Evolutionary conservation across 2,888 invertebrate species (phyloP).

Genomic region (Acleris emargana): DNA sequence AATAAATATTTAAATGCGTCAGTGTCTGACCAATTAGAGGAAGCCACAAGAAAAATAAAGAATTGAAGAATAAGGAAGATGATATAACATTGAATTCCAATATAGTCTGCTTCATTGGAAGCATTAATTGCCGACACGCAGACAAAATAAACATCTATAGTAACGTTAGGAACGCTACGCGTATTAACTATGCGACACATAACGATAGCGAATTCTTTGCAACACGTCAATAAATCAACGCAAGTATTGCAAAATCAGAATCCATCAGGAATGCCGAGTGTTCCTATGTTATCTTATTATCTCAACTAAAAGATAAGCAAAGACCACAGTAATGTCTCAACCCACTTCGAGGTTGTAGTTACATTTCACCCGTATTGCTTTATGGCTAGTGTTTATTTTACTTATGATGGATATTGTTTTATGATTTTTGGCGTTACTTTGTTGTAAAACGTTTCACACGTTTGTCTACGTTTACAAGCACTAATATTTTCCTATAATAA

Average conservation of each 20-base stretch:
- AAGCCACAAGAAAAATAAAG: too few species aligned
- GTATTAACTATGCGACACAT: background rate
- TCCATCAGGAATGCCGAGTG: conserved; percentile 18
- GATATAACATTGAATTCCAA: too few species aligned
- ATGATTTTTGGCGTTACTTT: background rate
- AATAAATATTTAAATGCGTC: too few species aligned
- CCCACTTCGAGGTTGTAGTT: conserved; percentile 15
- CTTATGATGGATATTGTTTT: background rate
- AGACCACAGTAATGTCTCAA: conserved; percentile 12
- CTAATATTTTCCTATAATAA: too few species aligned
- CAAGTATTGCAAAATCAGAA: conserved; percentile 30
- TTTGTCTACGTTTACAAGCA: too few species aligned
- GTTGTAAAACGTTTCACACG: too few species aligned
- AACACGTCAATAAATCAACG: conserved; percentile 7
- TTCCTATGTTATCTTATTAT: conserved; percentile 25
- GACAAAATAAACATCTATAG: too few species aligned
- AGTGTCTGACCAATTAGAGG: too few species aligned
- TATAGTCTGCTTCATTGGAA: too few species aligned
- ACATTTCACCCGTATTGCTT: conserved; percentile 11
- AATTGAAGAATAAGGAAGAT: too few species aligned
- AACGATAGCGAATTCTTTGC: background rate
- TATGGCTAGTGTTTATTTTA: background rate
- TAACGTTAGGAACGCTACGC: too few species aligned
- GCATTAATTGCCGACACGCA: too few species aligned
- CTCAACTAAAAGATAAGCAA: conserved; percentile 25